phyloP scores from a whole-genome alignment of 2,797 vertebrate species.

The Dromococcyx pavoninus region DNA sequence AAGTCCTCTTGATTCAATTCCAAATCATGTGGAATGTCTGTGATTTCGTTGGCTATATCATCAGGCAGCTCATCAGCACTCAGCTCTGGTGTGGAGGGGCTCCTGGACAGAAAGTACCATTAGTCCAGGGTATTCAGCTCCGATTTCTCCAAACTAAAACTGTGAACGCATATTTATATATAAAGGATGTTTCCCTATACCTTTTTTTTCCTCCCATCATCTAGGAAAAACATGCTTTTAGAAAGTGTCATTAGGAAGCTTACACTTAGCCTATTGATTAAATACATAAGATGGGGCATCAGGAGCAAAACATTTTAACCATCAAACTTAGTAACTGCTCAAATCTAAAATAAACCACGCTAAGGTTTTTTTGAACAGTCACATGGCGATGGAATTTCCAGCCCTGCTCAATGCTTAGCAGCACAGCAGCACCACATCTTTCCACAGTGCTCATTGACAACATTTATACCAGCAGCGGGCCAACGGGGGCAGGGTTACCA shows the following conservation, averaged over 20 bases:
- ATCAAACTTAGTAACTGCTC: neutral
- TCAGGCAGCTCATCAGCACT: conserved; percentile 97
- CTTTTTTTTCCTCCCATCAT: neutral
- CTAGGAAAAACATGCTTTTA: neutral
- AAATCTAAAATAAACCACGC: neutral
- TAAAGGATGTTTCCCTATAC: neutral
- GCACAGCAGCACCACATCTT: neutral
- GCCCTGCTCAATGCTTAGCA: neutral
- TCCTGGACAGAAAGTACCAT: conserved; percentile 74
- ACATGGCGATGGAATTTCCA: neutral
- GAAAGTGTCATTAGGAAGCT: neutral
- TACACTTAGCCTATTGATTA: neutral
- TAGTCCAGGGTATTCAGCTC: neutral
- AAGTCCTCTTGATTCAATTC: conserved; percentile 99
- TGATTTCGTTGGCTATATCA: conserved; percentile 98
- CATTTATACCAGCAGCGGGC: neutral
- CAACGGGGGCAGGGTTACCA: neutral
- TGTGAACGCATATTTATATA: neutral
- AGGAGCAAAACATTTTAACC: neutral
- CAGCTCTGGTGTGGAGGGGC: conserved; percentile 95
- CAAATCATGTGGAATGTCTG: conserved; percentile 99
- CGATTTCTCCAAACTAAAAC: neutral
- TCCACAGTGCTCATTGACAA: neutral
- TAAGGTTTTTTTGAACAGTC: neutral
- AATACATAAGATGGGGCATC: neutral